These are phyloP conservation scores for Villa cingulata DNA, from an alignment of 2,888 invertebrate species.

Conservation along the genomic window DNA sequence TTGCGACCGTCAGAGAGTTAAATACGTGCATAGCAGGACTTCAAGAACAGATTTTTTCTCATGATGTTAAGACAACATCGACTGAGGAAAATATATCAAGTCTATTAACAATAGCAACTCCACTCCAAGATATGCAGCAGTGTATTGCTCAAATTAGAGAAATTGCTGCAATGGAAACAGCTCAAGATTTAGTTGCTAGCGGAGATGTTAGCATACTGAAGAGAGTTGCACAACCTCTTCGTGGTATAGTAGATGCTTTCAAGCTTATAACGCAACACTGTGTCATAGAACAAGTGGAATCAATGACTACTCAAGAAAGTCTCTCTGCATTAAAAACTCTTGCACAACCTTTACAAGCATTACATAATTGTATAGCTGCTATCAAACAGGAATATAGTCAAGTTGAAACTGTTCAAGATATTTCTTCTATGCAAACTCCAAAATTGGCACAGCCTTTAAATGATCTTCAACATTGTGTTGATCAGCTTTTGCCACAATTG, in stretches of 20 bases:
- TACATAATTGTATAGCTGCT: conserved; percentile 20
- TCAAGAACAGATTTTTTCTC: conserved; percentile 16
- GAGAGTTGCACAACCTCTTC: conserved; percentile 19
- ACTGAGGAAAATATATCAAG: conserved; percentile 17
- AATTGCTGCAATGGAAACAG: conserved; percentile 13
- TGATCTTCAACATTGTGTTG: conserved; percentile 28
- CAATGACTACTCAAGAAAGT: conserved; percentile 14
- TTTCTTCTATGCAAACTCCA: conserved; percentile 10
- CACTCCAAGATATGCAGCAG: conserved; percentile 26
- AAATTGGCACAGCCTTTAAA: conserved; percentile 28
- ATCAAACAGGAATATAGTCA: conserved; percentile 13
- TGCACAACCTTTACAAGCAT: conserved; percentile 17
- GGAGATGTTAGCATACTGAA: conserved; percentile 19
- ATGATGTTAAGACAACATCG: background rate
- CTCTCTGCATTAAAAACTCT: conserved; percentile 13
- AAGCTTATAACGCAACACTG: conserved; percentile 28
- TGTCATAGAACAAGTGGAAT: conserved; percentile 29
- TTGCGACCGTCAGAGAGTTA: conserved; percentile 27
- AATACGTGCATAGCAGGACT: conserved; percentile 25
- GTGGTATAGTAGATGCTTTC: conserved; percentile 16
- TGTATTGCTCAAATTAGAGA: conserved; percentile 28
- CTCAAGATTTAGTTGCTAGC: conserved; percentile 10
- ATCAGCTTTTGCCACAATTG: conserved; percentile 15
- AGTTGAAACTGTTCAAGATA: conserved; percentile 12
- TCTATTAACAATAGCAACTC: conserved; percentile 23